Evolutionary conservation across 2,888 invertebrate species (phyloP).

Genomic region (Limnephilus rhombicus): DNA sequence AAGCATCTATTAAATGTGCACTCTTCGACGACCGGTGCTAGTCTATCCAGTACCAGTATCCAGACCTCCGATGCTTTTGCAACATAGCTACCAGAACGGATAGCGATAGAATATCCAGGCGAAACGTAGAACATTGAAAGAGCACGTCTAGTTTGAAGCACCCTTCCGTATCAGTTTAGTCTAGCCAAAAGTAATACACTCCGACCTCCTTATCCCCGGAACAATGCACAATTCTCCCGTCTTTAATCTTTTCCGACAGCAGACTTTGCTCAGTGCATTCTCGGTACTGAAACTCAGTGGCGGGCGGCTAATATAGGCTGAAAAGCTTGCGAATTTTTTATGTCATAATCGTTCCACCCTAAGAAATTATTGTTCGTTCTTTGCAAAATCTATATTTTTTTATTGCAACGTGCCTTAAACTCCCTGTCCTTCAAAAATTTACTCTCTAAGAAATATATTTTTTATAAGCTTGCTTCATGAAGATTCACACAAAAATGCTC

Average conservation of each 20-base stretch:
- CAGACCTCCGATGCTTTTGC: not conserved
- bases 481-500: too few species aligned
- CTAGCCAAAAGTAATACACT: conserved; percentile 40
- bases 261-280: conserved; percentile 37
- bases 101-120: not conserved
- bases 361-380: too few species aligned
- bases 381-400: too few species aligned
- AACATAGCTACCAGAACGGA: not conserved
- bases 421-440: too few species aligned
- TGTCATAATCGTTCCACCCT: too few species aligned
- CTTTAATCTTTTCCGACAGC: conserved; percentile 58
- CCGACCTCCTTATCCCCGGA: conserved; percentile 7
- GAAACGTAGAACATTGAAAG: conserved; percentile 31
- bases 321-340: too few species aligned
- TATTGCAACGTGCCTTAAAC: too few species aligned
- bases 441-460: too few species aligned
- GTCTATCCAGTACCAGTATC: not conserved
- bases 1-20: too few species aligned
- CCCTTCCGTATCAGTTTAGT: conserved; percentile 38
- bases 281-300: not conserved
- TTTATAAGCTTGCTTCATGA: too few species aligned
- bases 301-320: too few species aligned
- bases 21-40: not conserved
- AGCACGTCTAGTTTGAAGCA: conserved; percentile 38
- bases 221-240: conserved; percentile 52